A percentile compares a stretch with the other conserved stretches of the same genome.
phyloP scores from a whole-genome alignment of 2,113 vertebrate genomes.

The Phrynocephalus versicolor region DNA sequence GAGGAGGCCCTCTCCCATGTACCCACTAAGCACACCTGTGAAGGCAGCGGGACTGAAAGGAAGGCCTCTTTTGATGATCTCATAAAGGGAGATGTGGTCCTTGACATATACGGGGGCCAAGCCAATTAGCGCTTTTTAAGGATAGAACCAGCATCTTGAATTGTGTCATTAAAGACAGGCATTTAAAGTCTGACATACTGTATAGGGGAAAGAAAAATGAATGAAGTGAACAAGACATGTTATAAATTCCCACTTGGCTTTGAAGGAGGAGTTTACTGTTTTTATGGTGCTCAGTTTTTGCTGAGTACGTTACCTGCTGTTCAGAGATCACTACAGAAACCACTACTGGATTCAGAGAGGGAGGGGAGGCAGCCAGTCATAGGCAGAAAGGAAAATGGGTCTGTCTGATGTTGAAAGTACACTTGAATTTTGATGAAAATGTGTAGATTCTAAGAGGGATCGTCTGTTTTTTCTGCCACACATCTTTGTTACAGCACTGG shows the following conservation, averaged over 20 bases:
- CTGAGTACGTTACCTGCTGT: background rate
- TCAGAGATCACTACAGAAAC: background rate
- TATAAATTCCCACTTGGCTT: background rate
- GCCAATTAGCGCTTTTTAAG: too few relatives aligned
- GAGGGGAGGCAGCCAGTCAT: background rate
- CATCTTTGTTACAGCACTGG: slow-evolving; percentile 17
- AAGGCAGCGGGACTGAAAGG: too few relatives aligned
- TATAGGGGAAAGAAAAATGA: background rate
- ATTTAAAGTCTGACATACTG: too few relatives aligned
- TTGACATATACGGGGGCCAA: too few relatives aligned
- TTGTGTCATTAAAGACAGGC: too few relatives aligned
- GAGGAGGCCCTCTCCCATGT: too few relatives aligned
- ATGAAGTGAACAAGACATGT: background rate
- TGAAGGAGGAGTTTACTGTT: background rate
- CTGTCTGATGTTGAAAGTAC: background rate
- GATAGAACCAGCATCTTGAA: too few relatives aligned
- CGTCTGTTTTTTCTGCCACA: background rate
- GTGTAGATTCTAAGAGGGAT: background rate
- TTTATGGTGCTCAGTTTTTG: background rate
- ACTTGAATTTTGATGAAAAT: background rate
- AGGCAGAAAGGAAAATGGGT: background rate
- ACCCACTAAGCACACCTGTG: too few relatives aligned
- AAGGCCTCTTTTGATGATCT: too few relatives aligned
- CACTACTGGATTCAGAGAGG: background rate
- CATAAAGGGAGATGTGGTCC: too few relatives aligned